These are phyloP conservation scores for Poecilia latipinna DNA, from an alignment of 2,113 vertebrate species.

Conservation along the genomic window DNA sequence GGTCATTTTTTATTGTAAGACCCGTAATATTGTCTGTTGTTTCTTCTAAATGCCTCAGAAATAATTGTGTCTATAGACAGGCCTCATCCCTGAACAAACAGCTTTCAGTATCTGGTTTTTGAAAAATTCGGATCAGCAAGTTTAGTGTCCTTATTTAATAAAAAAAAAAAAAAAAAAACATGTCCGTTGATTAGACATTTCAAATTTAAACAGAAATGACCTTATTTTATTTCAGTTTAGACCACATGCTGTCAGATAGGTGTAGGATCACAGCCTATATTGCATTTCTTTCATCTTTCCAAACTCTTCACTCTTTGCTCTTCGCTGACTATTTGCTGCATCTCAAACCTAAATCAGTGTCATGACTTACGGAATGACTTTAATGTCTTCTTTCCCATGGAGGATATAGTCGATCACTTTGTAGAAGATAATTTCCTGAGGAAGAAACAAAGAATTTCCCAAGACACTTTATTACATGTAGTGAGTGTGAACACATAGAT, in stretches of 20 bases:
- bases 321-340: too few species aligned
- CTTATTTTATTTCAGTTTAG: neutral
- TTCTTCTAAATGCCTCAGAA: neutral
- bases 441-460: constrained; percentile 1
- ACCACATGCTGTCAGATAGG: neutral
- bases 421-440: constrained; percentile 83
- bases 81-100: neutral
- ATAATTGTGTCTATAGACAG: neutral
- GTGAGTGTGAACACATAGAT: neutral
- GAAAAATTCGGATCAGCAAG: neutral
- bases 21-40: too few species aligned
- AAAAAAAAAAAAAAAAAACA: neutral
- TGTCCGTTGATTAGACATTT: neutral
- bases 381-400: constrained; percentile 85
- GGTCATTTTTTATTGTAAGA: too few species aligned
- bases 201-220: neutral
- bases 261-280: neutral
- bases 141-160: neutral
- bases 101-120: neutral
- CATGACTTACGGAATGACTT: constrained; percentile 84
- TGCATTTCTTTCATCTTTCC: neutral
- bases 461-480: neutral
- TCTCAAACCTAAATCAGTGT: neutral
- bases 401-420: constrained; percentile 85
- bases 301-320: too few species aligned